Conservation (phyloP, 2,797 vertebrate species). For the Apogon hyalosoma region DNA sequence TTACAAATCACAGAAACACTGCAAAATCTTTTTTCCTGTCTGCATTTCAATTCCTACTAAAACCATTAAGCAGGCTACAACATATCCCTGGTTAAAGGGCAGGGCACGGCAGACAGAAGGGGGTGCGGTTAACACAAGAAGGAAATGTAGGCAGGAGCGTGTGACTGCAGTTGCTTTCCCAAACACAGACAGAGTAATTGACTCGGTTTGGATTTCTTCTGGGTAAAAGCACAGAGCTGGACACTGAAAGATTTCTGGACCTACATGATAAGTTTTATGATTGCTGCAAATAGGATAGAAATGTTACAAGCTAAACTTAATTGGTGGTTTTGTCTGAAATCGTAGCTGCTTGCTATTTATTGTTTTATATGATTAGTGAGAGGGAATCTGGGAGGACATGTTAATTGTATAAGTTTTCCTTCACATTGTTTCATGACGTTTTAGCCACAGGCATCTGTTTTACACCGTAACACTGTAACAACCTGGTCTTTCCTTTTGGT, state of each 20-base stretch:
- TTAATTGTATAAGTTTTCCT: slow-evolving; percentile 19
- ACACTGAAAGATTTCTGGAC: slow-evolving; percentile 49
- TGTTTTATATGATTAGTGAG: not conserved
- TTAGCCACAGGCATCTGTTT: slow-evolving; percentile 17
- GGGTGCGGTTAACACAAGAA: slow-evolving; percentile 55
- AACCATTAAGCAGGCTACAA: slow-evolving; percentile 7
- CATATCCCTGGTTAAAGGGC: slow-evolving; percentile 43
- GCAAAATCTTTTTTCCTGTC: not conserved
- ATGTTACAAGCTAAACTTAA: not conserved
- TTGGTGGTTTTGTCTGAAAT: not conserved
- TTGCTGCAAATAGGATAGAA: slow-evolving; percentile 5
- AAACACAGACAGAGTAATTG: slow-evolving; percentile 46
- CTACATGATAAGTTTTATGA: slow-evolving; percentile 28
- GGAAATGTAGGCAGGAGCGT: slow-evolving; percentile 69
- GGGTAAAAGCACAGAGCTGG: slow-evolving; percentile 15
- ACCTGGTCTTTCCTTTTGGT: slow-evolving; percentile 66
- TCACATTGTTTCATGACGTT: slow-evolving; percentile 13
- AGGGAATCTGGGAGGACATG: slow-evolving; percentile 21
- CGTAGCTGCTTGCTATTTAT: not conserved
- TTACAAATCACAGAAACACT: slow-evolving; percentile 2
- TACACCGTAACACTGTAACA: slow-evolving; percentile 27
- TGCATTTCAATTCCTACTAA: not conserved
- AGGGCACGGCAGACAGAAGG: slow-evolving; percentile 44
- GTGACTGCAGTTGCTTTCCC: slow-evolving; percentile 69
- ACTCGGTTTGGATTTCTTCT: slow-evolving; percentile 47